Percentiles rank a stretch among this genome's conserved stretches.
Conservation (phyloP, 1,140 invertebrate genomes). For the Temnothorax curvispinosus region DNA sequence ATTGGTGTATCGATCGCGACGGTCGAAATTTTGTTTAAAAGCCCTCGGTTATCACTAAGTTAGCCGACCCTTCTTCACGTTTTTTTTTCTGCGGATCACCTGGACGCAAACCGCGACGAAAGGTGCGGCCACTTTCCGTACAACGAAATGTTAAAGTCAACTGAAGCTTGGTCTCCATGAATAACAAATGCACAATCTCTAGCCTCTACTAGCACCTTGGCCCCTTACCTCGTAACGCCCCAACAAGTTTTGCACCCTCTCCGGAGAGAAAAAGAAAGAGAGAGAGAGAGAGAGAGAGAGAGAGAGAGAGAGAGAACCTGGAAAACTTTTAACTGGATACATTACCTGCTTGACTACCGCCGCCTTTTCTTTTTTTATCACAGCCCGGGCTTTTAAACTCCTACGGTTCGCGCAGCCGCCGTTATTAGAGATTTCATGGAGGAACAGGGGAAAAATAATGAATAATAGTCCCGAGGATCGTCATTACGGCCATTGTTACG, state of each 20-base stretch:
- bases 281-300: slow-evolving; percentile 6
- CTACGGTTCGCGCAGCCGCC: slow-evolving; percentile 71
- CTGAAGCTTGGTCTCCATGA: slow-evolving; percentile 80
- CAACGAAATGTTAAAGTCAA: slow-evolving; percentile 80
- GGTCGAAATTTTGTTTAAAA: slow-evolving; percentile 53
- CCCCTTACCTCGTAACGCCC: slow-evolving; percentile 58
- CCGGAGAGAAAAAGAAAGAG: slow-evolving; percentile 8
- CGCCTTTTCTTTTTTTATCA: slow-evolving; percentile 77
- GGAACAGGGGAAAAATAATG: slow-evolving; percentile 72
- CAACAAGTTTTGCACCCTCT: slow-evolving; percentile 74
- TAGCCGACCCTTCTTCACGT: not conserved
- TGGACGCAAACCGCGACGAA: slow-evolving; percentile 49
- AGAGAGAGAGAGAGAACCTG: slow-evolving; percentile 60
- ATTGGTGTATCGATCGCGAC: slow-evolving; percentile 42
- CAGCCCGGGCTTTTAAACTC: slow-evolving; percentile 78
- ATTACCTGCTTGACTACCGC: slow-evolving; percentile 82
- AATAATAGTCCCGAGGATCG: slow-evolving; percentile 71
- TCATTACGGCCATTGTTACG: slow-evolving; percentile 63
- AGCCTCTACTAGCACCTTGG: slow-evolving; percentile 73
- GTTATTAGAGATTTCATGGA: slow-evolving; percentile 80
- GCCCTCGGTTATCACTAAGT: slow-evolving; percentile 19
- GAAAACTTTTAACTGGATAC: slow-evolving; percentile 84
- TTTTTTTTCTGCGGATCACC: slow-evolving; percentile 21
- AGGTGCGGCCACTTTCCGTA: slow-evolving; percentile 71
- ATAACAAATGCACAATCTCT: slow-evolving; percentile 84